Conservation (phyloP, 2,888 invertebrate species). For the Himalopsyche kuldschensis region DNA sequence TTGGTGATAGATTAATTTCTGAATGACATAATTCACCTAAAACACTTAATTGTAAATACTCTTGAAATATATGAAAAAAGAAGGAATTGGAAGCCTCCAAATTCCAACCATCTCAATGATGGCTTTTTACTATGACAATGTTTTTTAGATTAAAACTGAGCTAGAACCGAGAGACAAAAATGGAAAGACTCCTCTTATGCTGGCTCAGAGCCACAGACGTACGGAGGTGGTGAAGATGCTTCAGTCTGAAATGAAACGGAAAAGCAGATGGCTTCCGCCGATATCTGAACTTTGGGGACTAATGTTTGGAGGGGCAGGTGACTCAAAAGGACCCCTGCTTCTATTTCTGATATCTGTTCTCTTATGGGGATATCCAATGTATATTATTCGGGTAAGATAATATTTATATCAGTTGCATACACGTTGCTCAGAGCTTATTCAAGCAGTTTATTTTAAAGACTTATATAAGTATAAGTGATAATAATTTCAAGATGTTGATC, state of each 20-base stretch:
- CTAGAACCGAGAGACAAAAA: slow-evolving; percentile 87
- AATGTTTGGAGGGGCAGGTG: slow-evolving; percentile 87
- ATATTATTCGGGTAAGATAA: slow-evolving; percentile 72
- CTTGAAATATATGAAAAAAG: too few relatives aligned
- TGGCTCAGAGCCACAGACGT: slow-evolving; percentile 87
- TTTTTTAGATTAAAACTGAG: slow-evolving; percentile 75
- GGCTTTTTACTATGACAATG: neutral
- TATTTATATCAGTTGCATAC: neutral
- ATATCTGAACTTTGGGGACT: slow-evolving; percentile 86
- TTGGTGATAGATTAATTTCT: too few relatives aligned
- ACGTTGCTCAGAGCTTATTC: too few relatives aligned
- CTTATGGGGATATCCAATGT: slow-evolving; percentile 93
- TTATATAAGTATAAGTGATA: neutral
- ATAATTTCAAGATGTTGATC: too few relatives aligned
- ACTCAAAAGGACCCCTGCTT: slow-evolving; percentile 84
- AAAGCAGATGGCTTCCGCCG: slow-evolving; percentile 84
- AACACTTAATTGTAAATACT: too few relatives aligned
- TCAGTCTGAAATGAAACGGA: slow-evolving; percentile 78
- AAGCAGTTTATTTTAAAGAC: neutral
- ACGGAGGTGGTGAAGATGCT: slow-evolving; percentile 80
- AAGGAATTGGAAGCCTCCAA: too few relatives aligned
- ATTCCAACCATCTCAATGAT: too few relatives aligned
- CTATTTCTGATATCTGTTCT: slow-evolving; percentile 84
- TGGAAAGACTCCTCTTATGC: slow-evolving; percentile 87
- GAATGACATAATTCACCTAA: too few relatives aligned